phyloP scores from a whole-genome alignment of 2,888 invertebrate species.

The Lycaena phlaeas region DNA sequence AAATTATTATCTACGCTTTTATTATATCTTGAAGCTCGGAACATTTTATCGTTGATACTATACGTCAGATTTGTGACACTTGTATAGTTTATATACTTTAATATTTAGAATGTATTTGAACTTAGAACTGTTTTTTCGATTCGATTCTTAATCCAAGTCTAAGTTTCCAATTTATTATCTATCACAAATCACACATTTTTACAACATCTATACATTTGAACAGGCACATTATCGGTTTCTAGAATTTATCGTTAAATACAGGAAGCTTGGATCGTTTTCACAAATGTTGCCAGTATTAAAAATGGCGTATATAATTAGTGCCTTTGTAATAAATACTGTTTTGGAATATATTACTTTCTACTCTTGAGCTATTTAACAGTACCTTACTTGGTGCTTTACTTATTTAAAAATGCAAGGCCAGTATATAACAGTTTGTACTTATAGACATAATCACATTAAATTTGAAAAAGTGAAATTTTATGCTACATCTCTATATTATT shows the following conservation, averaged over 20 bases:
- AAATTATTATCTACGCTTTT: constrained; percentile 22
- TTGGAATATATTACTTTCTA: constrained; percentile 13
- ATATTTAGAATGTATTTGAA: constrained; percentile 8
- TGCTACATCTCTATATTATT: too few species aligned
- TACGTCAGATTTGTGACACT: constrained; percentile 15
- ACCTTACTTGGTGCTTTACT: constrained; percentile 6
- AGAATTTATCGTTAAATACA: constrained; percentile 15
- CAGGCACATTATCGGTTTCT: constrained; percentile 28
- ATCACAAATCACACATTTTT: constrained; percentile 22
- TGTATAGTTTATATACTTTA: constrained; percentile 14
- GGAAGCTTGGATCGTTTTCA: constrained; percentile 11
- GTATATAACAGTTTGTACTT: constrained; percentile 4
- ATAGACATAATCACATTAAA: too few species aligned
- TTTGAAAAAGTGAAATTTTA: too few species aligned
- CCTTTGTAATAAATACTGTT: constrained; percentile 13
- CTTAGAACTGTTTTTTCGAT: constrained; percentile 2
- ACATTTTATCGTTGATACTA: constrained; percentile 25
- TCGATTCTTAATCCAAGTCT: not conserved
- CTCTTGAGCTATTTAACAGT: constrained; percentile 15
- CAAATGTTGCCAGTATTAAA: constrained; percentile 6
- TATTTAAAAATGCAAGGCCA: constrained; percentile 7
- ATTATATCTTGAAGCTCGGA: constrained; percentile 26
- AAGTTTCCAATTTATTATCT: constrained; percentile 9
- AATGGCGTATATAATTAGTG: constrained; percentile 11
- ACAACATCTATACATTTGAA: constrained; percentile 19